Percentiles rank a stretch among this genome's conserved stretches.
Evolutionary conservation across 2,797 vertebrate genomes (phyloP).

Genomic region (Periparus ater): DNA sequence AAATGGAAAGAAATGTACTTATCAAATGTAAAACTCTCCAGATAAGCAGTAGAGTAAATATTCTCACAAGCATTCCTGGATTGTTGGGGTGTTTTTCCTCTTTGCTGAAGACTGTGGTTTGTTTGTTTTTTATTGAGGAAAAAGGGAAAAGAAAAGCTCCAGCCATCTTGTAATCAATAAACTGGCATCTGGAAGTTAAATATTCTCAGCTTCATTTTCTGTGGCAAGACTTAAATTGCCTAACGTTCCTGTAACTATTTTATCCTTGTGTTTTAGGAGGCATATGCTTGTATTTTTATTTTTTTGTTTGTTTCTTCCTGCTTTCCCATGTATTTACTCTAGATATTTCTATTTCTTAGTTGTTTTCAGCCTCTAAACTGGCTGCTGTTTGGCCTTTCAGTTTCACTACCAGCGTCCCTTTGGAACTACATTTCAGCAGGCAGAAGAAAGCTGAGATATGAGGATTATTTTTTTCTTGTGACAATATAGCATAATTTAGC

Average conservation of each 20-base stretch:
- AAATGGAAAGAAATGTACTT: background rate
- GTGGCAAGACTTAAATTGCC: background rate
- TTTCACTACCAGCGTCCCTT: background rate
- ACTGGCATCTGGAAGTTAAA: slow-evolving; percentile 50
- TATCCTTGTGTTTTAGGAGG: background rate
- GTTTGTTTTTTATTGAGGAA: background rate
- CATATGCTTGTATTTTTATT: background rate
- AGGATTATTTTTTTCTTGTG: background rate
- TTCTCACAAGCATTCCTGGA: background rate
- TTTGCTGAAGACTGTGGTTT: background rate
- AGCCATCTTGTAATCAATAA: slow-evolving; percentile 3
- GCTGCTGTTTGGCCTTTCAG: background rate
- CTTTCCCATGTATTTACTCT: background rate
- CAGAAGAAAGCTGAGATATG: background rate
- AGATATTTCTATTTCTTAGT: background rate
- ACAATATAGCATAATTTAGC: background rate
- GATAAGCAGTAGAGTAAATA: slow-evolving; percentile 2
- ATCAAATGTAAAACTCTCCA: background rate
- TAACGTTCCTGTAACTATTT: background rate
- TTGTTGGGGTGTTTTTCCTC: background rate
- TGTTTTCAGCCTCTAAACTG: background rate
- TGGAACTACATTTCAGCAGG: background rate
- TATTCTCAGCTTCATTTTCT: slow-evolving; percentile 15
- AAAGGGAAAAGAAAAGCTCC: background rate
- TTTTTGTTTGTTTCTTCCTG: background rate